Percentiles rank a stretch among this genome's conserved stretches.
phyloP scores from a whole-genome alignment of 2,888 invertebrate genomes.

The Theodoxus fluviatilis region DNA sequence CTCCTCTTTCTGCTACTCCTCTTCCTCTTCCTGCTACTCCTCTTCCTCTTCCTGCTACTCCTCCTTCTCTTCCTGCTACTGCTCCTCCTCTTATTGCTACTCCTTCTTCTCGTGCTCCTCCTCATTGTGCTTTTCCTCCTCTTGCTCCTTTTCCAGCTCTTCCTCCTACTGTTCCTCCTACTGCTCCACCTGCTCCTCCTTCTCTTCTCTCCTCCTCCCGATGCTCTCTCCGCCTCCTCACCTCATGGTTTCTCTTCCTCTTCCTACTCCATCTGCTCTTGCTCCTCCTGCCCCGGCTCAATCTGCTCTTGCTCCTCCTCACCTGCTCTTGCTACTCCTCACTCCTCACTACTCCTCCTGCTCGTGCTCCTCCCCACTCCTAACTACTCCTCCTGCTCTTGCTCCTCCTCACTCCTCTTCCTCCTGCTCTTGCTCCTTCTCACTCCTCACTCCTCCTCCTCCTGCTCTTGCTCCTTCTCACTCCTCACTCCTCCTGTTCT shows the following conservation, averaged over 20 bases:
- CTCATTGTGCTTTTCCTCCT: too few species aligned
- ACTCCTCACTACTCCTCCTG: background rate
- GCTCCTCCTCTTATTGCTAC: background rate
- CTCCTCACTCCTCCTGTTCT: background rate
- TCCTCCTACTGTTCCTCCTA: too few species aligned
- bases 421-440: background rate
- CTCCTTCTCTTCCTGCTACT: background rate
- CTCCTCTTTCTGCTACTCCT: background rate
- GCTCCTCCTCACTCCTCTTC: too few species aligned
- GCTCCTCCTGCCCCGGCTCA: background rate
- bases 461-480: background rate
- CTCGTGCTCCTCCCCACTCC: background rate
- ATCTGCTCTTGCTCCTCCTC: background rate
- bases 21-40: background rate
- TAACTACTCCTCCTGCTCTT: background rate
- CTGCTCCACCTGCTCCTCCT: background rate
- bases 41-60: background rate
- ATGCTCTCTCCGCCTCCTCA: background rate
- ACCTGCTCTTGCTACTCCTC: background rate
- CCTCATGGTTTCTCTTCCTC: constrained; percentile 1
- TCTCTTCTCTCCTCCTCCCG: background rate
- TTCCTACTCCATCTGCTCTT: background rate
- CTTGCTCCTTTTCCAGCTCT: too few species aligned
- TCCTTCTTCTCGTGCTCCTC: background rate
- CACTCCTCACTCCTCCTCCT: background rate